phyloP scores from a whole-genome alignment of 1,140 invertebrate species.

The Phthorimaea operculella region DNA sequence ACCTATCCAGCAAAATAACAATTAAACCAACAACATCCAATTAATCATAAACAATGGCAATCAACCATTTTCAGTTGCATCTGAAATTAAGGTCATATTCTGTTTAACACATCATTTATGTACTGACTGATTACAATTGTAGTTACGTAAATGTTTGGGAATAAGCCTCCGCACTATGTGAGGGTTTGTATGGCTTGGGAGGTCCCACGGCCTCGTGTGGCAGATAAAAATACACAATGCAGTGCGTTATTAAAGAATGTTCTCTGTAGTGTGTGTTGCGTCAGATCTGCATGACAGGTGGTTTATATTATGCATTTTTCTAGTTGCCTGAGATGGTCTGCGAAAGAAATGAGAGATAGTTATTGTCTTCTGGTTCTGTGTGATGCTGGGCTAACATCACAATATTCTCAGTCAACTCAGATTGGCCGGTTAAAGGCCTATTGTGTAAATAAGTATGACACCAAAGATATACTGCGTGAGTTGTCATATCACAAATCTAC shows the following conservation, averaged over 20 bases:
- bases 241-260: slow-evolving; percentile 1
- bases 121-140: background rate
- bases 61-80: background rate
- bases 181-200: background rate
- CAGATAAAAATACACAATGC: background rate
- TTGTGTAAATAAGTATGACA: too few species aligned
- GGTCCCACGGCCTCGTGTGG: background rate
- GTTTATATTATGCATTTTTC: too few species aligned
- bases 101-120: background rate
- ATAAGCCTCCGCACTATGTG: background rate
- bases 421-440: too few species aligned
- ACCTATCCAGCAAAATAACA: background rate
- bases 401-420: too few species aligned
- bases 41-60: background rate
- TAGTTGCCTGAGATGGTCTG: too few species aligned
- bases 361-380: too few species aligned
- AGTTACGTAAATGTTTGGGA: background rate
- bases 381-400: too few species aligned
- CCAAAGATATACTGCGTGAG: too few species aligned
- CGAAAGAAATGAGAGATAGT: too few species aligned
- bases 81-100: background rate
- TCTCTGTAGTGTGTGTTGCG: background rate
- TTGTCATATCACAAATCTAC: too few species aligned
- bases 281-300: too few species aligned
- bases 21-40: background rate